Evolutionary conservation across 1,140 invertebrate species (phyloP).

Genomic region (Bicyclus anynana): DNA sequence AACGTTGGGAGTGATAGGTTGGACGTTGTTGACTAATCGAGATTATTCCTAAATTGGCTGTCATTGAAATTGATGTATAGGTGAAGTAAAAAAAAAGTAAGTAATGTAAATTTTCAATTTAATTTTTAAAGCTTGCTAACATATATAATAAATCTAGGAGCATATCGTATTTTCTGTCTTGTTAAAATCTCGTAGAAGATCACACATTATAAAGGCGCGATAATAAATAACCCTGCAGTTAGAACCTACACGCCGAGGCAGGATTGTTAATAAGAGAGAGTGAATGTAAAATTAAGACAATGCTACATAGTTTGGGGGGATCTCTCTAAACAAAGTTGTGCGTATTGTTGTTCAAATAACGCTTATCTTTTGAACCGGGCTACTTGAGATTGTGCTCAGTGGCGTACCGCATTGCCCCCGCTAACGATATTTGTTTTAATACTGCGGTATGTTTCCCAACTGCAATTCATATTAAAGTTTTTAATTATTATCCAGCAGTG

Average conservation of each 20-base stretch:
- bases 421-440: conserved; percentile 30
- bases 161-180: background rate
- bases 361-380: conserved; percentile 34
- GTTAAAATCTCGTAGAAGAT: background rate
- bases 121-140: too few species aligned
- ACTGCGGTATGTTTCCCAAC: conserved; percentile 22
- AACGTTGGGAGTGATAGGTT: too few species aligned
- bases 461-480: conserved; percentile 12
- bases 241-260: conserved; percentile 36
- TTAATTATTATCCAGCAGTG: conserved; percentile 5
- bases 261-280: conserved; percentile 65
- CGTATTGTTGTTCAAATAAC: conserved; percentile 53
- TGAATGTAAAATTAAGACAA: conserved; percentile 65
- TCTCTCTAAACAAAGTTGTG: conserved; percentile 49
- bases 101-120: too few species aligned
- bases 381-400: conserved; percentile 4
- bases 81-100: too few species aligned
- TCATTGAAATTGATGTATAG: too few species aligned
- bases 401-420: conserved; percentile 23
- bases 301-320: conserved; percentile 48
- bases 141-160: too few species aligned
- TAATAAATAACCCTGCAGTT: conserved; percentile 63
- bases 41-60: too few species aligned
- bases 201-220: background rate
- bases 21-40: too few species aligned